Base-by-base conservation (phyloP, 2,113 vertebrate genomes). In the Platanista minor region DNA sequence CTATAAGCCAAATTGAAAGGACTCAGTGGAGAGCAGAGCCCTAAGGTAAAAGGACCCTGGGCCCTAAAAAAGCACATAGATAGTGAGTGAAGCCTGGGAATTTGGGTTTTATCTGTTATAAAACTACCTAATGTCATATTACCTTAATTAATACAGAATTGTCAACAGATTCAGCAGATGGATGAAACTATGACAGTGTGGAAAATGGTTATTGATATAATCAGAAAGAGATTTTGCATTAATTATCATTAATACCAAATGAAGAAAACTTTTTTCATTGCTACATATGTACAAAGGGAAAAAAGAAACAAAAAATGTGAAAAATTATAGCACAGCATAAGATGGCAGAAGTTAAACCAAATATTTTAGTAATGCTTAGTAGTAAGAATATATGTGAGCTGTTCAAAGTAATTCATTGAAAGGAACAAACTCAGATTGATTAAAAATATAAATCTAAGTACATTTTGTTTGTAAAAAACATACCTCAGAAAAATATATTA, bases 381-480 rank as follows among this genome's bases (percentile, higher is more conserved):
- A 43, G 64, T 88, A 14, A 43, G 2, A 77, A 54, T 18, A 83
- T 82, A 36, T 81, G 5, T 52, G n/a, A 91, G 61, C 27, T 75
- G 67, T 59, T 87, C 33, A 52, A 59, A 66, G 33, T 43, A 36
- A 74, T 59, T 39, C 36, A 41, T 36, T 75, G 25, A 91, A 75
- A 78, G 83, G 43, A 5, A 46, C n/a, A 92, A 71, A 84, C 18
- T 83, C 61, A 46, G 29, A 75, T 75, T 75, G 10, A 91, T 75
- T 88, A 71, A 92, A 95, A 92, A 75, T 87, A 67, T 69, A 54
- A 77, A 94, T 77, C 29, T 91, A 54, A 85, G 14, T 85, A 3
- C n/a, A n/a, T 62, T 52, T 88, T 89, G n/a, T 74, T 88, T 61
- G 61, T 80, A 41, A 84, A n/a, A 83, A 87, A 61, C n/a, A 29